Base-by-base conservation (phyloP, 2,113 vertebrate genomes). In the sheep (Ovis aries) region DNA sequence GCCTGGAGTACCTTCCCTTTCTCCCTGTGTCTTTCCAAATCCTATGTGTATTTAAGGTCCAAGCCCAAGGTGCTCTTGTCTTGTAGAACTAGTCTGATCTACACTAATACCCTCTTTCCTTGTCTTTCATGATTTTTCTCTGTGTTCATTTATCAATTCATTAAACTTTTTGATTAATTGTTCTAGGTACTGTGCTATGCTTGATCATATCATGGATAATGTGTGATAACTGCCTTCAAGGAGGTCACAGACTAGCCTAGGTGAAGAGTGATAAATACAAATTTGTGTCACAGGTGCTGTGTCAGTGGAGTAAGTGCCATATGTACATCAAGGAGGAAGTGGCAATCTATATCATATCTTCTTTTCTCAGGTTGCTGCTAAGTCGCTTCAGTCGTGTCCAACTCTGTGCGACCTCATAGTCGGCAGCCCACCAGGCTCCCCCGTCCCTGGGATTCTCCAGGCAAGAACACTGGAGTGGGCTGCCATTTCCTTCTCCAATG, bases 21-120 rank as follows among this genome's bases (percentile, higher is more conserved):
- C 45, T 71, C 17, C 13, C 84, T 78, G 3, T 95, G 43, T 71
- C 29, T 92, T 97, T 90, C 21, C 40, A 91, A 90, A 88, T 88
- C 48, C 40, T n/a, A 67, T 36, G 50, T 93, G 74, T 91, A 55
- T 95, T 97, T 88, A 88, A 80, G 53, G 45, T 95, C 95, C 87
- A 90, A 83, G 59, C 52, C 29, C 57, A 60, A 62, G 50, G 5
- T 2, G 60, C n/a, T n/a, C 59, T 93, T 52, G 23, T 48, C 80
- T 91, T 91, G 6, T 93, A 74, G 74, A 59, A 88, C 48, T 59
- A 33, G 84, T 92, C 33, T 43, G 57, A 84, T 85, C 33, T 88
- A 84, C 3, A 43, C 15, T 77, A 36, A 45, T 57, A 31, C 29
- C 11, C 90, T 95, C 57, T 86, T 91, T 67, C 29, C 21, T 33